A percentile compares a stretch with the other conserved stretches of the same genome.
Evolutionary conservation across 2,797 vertebrate genomes (phyloP).

Genomic region (Spea hammondii): DNA sequence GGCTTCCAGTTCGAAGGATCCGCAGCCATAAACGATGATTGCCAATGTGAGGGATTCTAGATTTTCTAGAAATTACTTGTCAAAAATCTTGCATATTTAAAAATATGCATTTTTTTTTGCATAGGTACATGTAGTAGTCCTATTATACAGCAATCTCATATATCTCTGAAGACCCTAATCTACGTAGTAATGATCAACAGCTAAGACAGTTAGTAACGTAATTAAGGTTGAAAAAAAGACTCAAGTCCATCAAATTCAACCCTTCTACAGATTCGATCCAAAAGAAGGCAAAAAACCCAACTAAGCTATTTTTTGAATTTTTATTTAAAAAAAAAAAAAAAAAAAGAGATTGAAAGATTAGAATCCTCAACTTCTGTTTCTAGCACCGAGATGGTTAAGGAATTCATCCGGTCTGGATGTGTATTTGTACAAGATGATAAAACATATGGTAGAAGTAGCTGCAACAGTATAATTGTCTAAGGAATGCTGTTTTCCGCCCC

Average conservation of each 20-base stretch:
- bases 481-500: slow-evolving; percentile 43
- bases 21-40: no score
- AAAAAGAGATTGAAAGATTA: no score
- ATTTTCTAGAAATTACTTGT: no score
- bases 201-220: background rate
- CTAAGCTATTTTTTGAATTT: background rate
- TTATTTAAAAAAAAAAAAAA: background rate
- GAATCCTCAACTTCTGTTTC: background rate
- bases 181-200: background rate
- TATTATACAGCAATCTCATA: no score
- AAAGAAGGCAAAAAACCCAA: background rate
- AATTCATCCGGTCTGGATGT: slow-evolving; percentile 31
- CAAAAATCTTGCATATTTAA: no score
- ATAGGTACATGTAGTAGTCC: no score
- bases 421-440: slow-evolving; percentile 50
- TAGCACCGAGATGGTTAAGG: slow-evolving; percentile 3
- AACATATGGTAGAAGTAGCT: slow-evolving; percentile 39
- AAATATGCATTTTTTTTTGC: no score
- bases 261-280: no score
- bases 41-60: no score
- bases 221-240: background rate
- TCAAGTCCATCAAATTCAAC: background rate
- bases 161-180: no score
- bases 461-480: slow-evolving; percentile 33
- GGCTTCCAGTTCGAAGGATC: no score